These are phyloP conservation scores for Pitta sordida DNA, from an alignment of 2,113 vertebrate genomes.

Conservation along the genomic window DNA sequence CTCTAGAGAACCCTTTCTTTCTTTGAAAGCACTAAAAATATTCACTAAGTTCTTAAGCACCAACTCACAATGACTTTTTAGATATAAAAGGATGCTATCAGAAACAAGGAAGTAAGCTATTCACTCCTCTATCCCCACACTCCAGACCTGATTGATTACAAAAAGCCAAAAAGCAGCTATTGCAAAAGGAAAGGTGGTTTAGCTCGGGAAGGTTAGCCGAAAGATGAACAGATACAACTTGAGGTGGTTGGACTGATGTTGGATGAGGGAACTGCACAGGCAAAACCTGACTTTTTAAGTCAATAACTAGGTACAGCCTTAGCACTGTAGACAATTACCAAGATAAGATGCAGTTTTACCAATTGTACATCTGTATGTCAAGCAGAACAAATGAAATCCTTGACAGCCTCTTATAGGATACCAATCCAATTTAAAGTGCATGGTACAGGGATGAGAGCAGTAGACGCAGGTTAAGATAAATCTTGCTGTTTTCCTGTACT, in stretches of 20 bases:
- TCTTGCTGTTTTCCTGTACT: neutral
- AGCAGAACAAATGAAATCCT: slow-evolving; percentile 65
- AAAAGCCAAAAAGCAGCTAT: no score
- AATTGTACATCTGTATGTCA: slow-evolving; percentile 57
- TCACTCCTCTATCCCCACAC: no score
- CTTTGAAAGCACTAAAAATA: no score
- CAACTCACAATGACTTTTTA: no score
- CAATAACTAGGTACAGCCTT: slow-evolving; percentile 47
- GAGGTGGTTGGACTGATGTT: neutral
- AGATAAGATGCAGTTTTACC: slow-evolving; percentile 64
- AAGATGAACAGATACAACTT: no score
- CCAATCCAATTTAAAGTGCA: slow-evolving; percentile 62
- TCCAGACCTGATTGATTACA: no score
- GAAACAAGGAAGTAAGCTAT: no score
- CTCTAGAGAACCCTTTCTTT: no score
- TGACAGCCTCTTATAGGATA: slow-evolving; percentile 56
- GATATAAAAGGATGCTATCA: no score
- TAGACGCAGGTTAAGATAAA: slow-evolving; percentile 48
- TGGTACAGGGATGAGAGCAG: neutral
- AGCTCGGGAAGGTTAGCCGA: no score
- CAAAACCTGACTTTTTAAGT: slow-evolving; percentile 49
- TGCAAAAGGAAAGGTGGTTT: no score
- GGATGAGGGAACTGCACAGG: neutral
- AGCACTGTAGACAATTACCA: slow-evolving; percentile 54
- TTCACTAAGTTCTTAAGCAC: no score